A percentile compares a stretch with the other conserved stretches of the same genome.
Conservation (phyloP, 2,797 vertebrate species). For the Molossus alvarezi region DNA sequence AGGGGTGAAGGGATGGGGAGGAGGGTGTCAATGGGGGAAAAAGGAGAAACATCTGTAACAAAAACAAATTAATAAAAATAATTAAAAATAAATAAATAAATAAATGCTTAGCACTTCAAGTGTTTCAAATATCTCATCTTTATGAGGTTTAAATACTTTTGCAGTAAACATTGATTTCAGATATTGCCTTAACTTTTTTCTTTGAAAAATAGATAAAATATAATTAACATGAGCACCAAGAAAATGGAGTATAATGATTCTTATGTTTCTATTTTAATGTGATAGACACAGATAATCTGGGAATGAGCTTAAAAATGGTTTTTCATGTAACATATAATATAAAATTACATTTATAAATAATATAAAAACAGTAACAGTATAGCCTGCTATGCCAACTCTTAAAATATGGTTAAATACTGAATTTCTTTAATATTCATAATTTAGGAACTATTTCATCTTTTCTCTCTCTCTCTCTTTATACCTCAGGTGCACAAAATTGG, state of each 20-base stretch:
- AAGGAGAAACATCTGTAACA: no score
- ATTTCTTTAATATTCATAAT: not conserved
- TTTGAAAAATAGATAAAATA: conserved; percentile 37
- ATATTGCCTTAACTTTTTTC: not conserved
- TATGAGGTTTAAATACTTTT: not conserved
- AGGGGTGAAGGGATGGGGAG: no score
- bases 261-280: not conserved
- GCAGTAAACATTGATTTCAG: not conserved
- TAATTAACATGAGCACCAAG: conserved; percentile 26
- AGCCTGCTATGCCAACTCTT: not conserved
- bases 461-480: not conserved
- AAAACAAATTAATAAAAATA: no score
- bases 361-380: not conserved
- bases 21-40: no score
- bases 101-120: conserved; percentile 41
- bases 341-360: conserved; percentile 47
- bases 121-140: conserved; percentile 7
- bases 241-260: not conserved
- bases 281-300: not conserved
- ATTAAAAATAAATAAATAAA: not conserved
- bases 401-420: conserved; percentile 16
- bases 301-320: not conserved
- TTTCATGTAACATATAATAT: not conserved
- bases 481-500: not conserved
- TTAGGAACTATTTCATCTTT: not conserved